Percentiles rank a stretch among this genome's conserved stretches.
phyloP scores from a whole-genome alignment of 2,888 invertebrate genomes.

The Spodoptera exigua region DNA sequence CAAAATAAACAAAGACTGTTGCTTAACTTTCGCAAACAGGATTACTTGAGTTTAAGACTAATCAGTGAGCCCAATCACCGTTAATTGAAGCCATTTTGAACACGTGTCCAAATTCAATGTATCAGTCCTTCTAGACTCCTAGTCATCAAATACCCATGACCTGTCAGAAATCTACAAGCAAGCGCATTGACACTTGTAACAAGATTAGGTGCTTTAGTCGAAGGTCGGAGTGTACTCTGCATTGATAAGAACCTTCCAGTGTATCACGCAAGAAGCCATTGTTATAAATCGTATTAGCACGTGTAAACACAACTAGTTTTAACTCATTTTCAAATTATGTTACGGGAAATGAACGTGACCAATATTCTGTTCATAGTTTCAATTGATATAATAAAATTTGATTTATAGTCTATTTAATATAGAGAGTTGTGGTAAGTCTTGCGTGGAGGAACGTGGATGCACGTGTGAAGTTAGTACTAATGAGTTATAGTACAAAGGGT shows the following conservation, averaged over 20 bases:
- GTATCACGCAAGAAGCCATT: constrained; percentile 53
- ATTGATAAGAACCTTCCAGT: constrained; percentile 44
- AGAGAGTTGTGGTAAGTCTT: no score
- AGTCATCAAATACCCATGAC: constrained; percentile 1
- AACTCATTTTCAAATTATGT: constrained; percentile 9
- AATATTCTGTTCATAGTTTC: neutral
- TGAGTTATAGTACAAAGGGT: neutral
- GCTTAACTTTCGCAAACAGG: neutral
- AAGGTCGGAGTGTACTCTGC: constrained; percentile 27
- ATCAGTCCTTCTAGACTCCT: neutral
- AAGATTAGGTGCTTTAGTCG: constrained; percentile 31
- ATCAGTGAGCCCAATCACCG: constrained; percentile 29
- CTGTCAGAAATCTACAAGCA: constrained; percentile 12
- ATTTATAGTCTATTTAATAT: no score
- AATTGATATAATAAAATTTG: no score
- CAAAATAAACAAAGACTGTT: no score
- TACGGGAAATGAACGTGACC: constrained; percentile 12
- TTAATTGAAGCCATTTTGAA: constrained; percentile 33
- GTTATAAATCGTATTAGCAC: constrained; percentile 55
- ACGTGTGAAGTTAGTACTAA: neutral
- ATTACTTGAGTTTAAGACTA: constrained; percentile 27
- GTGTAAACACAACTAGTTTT: constrained; percentile 23
- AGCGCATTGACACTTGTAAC: constrained; percentile 26
- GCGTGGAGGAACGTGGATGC: neutral
- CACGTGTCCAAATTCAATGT: neutral